These are phyloP conservation scores for Andrena bucephala DNA, from an alignment of 2,888 invertebrate species.

Conservation along the genomic window DNA sequence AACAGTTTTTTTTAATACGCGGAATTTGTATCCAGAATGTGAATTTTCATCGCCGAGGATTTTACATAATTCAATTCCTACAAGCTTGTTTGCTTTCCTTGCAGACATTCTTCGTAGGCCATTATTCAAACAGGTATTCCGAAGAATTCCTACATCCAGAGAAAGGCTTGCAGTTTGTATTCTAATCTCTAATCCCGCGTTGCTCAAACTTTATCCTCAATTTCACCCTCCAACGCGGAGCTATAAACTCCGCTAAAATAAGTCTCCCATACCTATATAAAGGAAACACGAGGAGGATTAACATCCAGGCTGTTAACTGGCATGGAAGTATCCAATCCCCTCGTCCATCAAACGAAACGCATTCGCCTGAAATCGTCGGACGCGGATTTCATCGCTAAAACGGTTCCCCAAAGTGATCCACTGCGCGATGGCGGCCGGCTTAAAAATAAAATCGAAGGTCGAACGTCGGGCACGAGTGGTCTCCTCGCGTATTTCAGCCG, in stretches of 20 bases:
- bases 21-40: too few relatives aligned
- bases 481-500: constrained; percentile 29
- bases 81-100: too few relatives aligned
- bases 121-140: too few relatives aligned
- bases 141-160: neutral
- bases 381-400: constrained; percentile 49
- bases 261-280: neutral
- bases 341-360: constrained; percentile 3
- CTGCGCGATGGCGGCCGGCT: constrained; percentile 39
- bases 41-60: too few relatives aligned
- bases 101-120: too few relatives aligned
- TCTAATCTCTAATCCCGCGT: neutral
- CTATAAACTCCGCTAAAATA: neutral
- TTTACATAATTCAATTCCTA: too few relatives aligned
- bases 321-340: constrained; percentile 2
- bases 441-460: constrained; percentile 74
- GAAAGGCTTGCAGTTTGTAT: neutral
- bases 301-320: constrained; percentile 1
- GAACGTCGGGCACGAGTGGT: constrained; percentile 34
- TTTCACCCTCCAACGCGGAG: neutral
- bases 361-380: constrained; percentile 12
- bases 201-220: neutral
- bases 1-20: too few relatives aligned
- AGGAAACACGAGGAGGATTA: constrained; percentile 1
- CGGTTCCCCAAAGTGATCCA: constrained; percentile 51